Conservation (phyloP, 2,797 vertebrate species). For the Urosaurus nigricauda region DNA sequence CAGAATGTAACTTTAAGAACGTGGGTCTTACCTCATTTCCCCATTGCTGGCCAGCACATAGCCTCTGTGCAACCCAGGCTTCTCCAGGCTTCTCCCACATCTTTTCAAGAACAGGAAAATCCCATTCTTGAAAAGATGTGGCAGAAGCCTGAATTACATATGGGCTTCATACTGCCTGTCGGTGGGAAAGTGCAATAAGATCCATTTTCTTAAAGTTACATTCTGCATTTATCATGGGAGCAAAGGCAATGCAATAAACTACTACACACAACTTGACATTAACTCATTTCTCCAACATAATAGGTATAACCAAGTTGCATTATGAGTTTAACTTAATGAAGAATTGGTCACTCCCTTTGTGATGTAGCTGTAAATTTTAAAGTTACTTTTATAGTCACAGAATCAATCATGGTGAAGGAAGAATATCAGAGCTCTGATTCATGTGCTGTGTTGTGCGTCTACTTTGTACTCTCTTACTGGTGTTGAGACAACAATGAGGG, state of each 20-base stretch:
- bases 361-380: background rate
- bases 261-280: background rate
- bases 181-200: too few relatives aligned
- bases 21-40: too few relatives aligned
- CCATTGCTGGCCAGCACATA: too few relatives aligned
- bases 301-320: background rate
- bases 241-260: too few relatives aligned
- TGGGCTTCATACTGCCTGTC: too few relatives aligned
- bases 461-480: background rate
- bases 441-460: background rate
- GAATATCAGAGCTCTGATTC: background rate
- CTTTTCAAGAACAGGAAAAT: too few relatives aligned
- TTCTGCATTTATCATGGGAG: background rate
- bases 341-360: background rate
- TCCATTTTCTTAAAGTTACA: too few relatives aligned
- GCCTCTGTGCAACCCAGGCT: too few relatives aligned
- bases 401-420: background rate
- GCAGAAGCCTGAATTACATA: too few relatives aligned
- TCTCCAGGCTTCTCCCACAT: too few relatives aligned
- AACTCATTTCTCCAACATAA: background rate
- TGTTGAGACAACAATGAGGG: background rate
- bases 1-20: too few relatives aligned
- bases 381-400: background rate
- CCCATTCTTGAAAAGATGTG: too few relatives aligned
- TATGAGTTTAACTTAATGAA: background rate